phyloP scores from a whole-genome alignment of 1,140 invertebrate species.

The Trichoplusia ni region DNA sequence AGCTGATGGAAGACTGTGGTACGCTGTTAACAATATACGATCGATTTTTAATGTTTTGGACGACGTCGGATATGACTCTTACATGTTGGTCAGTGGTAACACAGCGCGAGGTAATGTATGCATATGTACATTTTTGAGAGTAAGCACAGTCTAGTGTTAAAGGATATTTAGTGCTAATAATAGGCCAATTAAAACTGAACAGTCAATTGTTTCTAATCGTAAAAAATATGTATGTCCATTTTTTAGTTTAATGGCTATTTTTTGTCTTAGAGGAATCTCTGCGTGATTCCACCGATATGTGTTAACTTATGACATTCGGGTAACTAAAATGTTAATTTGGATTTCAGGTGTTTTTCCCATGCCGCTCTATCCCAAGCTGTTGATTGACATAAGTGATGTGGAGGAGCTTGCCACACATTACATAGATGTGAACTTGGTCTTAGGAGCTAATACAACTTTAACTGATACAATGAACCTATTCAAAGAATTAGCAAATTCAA shows the following conservation, averaged over 20 bases:
- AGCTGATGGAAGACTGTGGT: constrained; percentile 37
- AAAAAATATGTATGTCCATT: too few species aligned
- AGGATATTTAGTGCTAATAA: too few species aligned
- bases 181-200: too few species aligned
- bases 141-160: too few species aligned
- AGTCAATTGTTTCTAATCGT: too few species aligned
- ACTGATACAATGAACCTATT: constrained; percentile 37
- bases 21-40: constrained; percentile 25
- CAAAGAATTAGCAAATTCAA: constrained; percentile 21
- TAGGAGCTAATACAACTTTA: constrained; percentile 40
- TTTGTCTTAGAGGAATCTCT: background rate
- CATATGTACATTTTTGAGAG: too few species aligned
- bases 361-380: constrained; percentile 33
- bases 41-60: constrained; percentile 38
- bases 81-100: constrained; percentile 42
- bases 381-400: constrained; percentile 40
- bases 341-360: constrained; percentile 38
- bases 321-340: too few species aligned
- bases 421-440: constrained; percentile 39
- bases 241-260: constrained; percentile 21
- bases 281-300: too few species aligned
- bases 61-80: constrained; percentile 35
- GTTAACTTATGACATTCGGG: too few species aligned
- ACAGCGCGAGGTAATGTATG: background rate
- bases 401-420: constrained; percentile 32